Evolutionary conservation across 2,797 vertebrate species (phyloP).

Genomic region (Pelochelys cantorii): DNA sequence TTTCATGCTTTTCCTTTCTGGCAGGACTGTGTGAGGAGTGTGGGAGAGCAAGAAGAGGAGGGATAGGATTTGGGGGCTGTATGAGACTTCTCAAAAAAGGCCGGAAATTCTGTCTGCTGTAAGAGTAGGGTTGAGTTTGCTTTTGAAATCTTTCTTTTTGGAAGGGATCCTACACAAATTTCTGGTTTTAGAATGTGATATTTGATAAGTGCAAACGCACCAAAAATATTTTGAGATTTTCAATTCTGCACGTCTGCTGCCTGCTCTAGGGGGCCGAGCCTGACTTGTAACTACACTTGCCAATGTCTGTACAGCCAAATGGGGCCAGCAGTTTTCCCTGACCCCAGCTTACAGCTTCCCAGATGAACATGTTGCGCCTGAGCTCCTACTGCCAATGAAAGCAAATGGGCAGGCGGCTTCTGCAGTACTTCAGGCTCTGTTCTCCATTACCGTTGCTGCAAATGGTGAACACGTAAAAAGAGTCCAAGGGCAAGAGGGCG

Average conservation of each 20-base stretch:
- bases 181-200: constrained; percentile 55
- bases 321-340: constrained; percentile 35
- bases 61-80: constrained; percentile 13
- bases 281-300: background rate
- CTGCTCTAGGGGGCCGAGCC: background rate
- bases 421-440: constrained; percentile 33
- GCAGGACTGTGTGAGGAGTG: background rate
- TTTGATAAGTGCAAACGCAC: constrained; percentile 63
- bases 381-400: constrained; percentile 63
- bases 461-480: constrained; percentile 34
- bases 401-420: constrained; percentile 38
- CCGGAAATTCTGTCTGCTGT: constrained; percentile 32
- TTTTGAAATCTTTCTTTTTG: constrained; percentile 68
- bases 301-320: constrained; percentile 12
- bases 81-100: constrained; percentile 41
- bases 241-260: background rate
- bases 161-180: constrained; percentile 36
- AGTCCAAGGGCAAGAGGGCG: background rate
- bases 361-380: constrained; percentile 36
- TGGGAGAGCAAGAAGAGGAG: background rate
- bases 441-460: constrained; percentile 28
- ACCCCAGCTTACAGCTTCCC: constrained; percentile 38
- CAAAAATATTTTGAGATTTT: constrained; percentile 63
- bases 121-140: constrained; percentile 44
- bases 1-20: background rate